Base-by-base conservation (phyloP, 2,888 invertebrate genomes). In the Pristionchus japonicus region DNA sequence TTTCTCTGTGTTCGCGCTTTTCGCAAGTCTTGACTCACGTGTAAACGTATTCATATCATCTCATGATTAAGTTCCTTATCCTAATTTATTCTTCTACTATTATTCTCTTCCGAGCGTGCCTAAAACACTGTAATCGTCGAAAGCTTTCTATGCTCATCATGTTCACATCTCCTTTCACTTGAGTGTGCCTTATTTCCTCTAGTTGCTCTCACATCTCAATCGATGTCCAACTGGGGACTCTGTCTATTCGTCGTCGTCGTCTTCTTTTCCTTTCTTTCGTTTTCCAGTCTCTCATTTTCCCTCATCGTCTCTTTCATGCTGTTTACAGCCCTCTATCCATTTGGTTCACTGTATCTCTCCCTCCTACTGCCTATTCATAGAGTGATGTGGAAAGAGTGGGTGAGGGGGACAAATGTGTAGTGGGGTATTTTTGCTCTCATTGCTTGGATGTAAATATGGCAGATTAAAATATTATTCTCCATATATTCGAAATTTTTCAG, bases 201-300 rank as follows among this genome's bases (percentile, higher is more conserved):
- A 20, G 20, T 34, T 31, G 47, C 13, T 47, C 70, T 31, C 49
- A 20, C 47, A 37, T 64, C 47, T 43, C 67, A 43, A 47, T 70
- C 67, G 67, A 86, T 86, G 70, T 20, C 86, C 47, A 70, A 70
- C 86, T 47, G 49, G 74, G 74, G n/a, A 74, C 70, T 70, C 70
- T 34, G 74, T 74, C 74, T 74, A 37, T 74, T 37, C 74, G 40
- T 74, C 74, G 52, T 17, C n/a, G n/a, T 80, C 82, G 27, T 37
- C 37, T 83, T 61, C 85, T 61, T 43, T 57, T 85, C 31, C 23
- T 64, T 43, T 85, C 61, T 61, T 85, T 37, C 40, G 37, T 40
- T 61, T 13, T 15, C 40, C 23, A 27, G 23, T 61, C 64, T 61
- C 85, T 40, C 57, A 37, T 31, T 15, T 61, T 17, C 84, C 57